phyloP scores from a whole-genome alignment of 2,113 vertebrate genomes.

The Sander vitreus region DNA sequence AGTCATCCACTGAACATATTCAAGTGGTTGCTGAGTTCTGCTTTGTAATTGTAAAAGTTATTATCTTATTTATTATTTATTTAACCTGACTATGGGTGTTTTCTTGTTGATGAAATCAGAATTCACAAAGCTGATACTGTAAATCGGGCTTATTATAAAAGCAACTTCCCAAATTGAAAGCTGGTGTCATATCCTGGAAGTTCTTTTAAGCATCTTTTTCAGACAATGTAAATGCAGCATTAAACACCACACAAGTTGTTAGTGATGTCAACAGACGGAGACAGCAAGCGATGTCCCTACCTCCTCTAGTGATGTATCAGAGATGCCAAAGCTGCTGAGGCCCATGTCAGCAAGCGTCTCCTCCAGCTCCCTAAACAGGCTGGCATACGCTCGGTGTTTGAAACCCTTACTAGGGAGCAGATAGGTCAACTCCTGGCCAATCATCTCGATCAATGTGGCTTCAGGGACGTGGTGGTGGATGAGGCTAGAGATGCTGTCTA shows the following conservation, averaged over 20 bases:
- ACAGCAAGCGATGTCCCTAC: slow-evolving; percentile 69
- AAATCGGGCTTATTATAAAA: neutral
- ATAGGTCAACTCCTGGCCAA: slow-evolving; percentile 95
- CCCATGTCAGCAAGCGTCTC: slow-evolving; percentile 93
- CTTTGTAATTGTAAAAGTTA: neutral
- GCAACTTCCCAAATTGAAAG: neutral
- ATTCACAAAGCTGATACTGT: neutral
- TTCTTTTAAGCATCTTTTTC: neutral
- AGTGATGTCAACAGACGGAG: neutral
- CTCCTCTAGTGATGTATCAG: slow-evolving; percentile 97
- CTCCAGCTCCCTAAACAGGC: slow-evolving; percentile 94
- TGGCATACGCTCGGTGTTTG: slow-evolving; percentile 95
- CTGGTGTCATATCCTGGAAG: neutral
- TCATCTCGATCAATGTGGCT: slow-evolving; percentile 92
- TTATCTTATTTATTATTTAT: neutral
- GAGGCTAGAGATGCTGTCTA: slow-evolving; percentile 86
- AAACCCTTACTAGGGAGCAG: slow-evolving; percentile 95
- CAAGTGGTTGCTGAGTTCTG: neutral
- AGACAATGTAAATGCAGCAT: neutral
- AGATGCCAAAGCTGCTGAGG: slow-evolving; percentile 97
- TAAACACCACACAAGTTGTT: neutral
- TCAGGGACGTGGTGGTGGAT: slow-evolving; percentile 95
- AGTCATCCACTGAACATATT: neutral
- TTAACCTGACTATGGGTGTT: neutral
- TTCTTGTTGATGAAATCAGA: neutral